Percentiles rank a stretch among this genome's conserved stretches.
Conservation (phyloP, 2,113 vertebrate species). For the Poeciliopsis turrubarensis region DNA sequence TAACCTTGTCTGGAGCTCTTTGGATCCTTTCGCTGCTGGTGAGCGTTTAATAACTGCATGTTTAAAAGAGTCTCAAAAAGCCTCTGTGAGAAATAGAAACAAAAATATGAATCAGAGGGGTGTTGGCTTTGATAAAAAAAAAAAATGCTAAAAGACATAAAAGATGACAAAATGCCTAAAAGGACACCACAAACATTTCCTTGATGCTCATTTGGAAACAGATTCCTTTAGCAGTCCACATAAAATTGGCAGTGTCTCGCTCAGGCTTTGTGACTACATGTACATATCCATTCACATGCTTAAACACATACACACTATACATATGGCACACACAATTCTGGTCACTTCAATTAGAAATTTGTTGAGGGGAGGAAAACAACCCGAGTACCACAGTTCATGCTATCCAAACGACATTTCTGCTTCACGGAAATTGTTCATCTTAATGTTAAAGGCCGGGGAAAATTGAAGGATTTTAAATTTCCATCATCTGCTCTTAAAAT, state of each 20-base stretch:
- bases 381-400: not conserved
- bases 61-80: conserved; percentile 34
- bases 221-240: conserved; percentile 61
- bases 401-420: not conserved
- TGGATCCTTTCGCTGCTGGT: conserved; percentile 68
- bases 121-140: conserved; percentile 31
- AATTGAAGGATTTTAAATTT: not conserved
- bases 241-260: conserved; percentile 72
- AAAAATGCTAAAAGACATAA: conserved; percentile 48
- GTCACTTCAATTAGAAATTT: not conserved
- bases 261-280: conserved; percentile 30
- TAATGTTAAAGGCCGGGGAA: not conserved
- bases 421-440: not conserved
- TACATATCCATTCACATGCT: conserved; percentile 6
- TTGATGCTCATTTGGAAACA: conserved; percentile 54
- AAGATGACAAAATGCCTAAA: conserved; percentile 53
- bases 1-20: conserved; percentile 52
- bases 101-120: not conserved
- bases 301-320: conserved; percentile 29
- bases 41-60: conserved; percentile 36
- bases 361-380: not conserved
- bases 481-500: not conserved
- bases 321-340: conserved; percentile 23
- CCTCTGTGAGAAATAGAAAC: conserved; percentile 7
- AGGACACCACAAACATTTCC: conserved; percentile 40